A percentile compares a stretch with the other conserved stretches of the same genome.
phyloP scores from a whole-genome alignment of 64 coral and sea anemone genomes.

The Orbicella faveolata region DNA sequence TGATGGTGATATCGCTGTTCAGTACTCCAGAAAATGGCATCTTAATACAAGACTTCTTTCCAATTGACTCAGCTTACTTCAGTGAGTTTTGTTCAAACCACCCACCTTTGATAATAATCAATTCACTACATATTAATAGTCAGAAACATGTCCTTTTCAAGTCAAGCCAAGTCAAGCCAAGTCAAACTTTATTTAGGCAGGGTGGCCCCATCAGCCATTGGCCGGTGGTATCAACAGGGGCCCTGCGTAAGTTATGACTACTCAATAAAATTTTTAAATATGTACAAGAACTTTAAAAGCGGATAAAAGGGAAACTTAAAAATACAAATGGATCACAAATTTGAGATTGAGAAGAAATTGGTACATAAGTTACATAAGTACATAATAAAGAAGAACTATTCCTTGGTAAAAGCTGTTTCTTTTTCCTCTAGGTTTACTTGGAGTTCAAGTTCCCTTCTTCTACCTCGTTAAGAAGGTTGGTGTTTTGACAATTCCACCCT shows the following conservation, averaged over 20 bases:
- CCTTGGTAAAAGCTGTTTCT: background rate
- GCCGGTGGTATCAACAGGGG: no score
- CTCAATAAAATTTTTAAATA: no score
- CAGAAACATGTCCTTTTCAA: background rate
- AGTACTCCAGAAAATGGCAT: slow-evolving; percentile 92
- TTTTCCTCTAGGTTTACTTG: slow-evolving; percentile 74
- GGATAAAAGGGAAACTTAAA: no score
- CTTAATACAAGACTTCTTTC: slow-evolving; percentile 79
- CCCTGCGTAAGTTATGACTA: no score
- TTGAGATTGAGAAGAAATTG: no score
- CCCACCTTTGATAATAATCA: background rate
- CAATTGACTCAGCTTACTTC: slow-evolving; percentile 66
- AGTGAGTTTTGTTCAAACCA: slow-evolving; percentile 52
- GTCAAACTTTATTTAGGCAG: no score
- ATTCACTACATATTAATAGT: background rate
- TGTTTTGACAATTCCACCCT: background rate
- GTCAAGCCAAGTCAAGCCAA: background rate
- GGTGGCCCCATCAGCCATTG: no score
- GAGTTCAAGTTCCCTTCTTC: slow-evolving; percentile 87
- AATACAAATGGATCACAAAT: no score
- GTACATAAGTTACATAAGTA: no score
- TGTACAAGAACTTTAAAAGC: no score
- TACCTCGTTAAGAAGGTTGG: slow-evolving; percentile 85
- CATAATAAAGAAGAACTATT: no score
- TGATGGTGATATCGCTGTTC: slow-evolving; percentile 88